phyloP scores from a whole-genome alignment of 2,113 vertebrate species.

The Caranx melampygus region DNA sequence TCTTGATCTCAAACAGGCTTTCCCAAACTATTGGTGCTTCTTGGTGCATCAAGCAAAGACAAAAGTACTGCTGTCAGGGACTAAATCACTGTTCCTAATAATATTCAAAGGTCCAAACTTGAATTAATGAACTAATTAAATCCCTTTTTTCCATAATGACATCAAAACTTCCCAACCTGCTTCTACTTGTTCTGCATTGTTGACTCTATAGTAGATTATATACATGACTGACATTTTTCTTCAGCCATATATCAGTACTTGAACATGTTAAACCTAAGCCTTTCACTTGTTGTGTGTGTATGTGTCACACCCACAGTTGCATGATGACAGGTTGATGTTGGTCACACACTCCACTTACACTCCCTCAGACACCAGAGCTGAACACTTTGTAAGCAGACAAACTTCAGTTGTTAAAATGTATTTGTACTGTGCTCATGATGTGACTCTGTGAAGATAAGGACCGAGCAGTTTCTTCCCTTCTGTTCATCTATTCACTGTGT shows the following conservation, averaged over 20 bases:
- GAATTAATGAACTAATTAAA: background rate
- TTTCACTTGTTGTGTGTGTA: slow-evolving; percentile 5
- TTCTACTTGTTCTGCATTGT: background rate
- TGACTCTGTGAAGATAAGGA: background rate
- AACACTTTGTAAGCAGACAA: background rate
- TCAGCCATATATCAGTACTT: background rate
- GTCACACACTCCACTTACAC: slow-evolving; percentile 23
- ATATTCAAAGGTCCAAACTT: slow-evolving; percentile 4
- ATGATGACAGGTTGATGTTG: slow-evolving; percentile 12
- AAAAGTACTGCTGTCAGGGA: background rate
- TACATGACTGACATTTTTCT: background rate
- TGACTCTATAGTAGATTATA: background rate
- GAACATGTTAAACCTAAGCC: background rate
- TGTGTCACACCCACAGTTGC: slow-evolving; percentile 27
- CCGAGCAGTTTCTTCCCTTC: background rate
- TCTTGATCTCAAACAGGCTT: slow-evolving; percentile 1
- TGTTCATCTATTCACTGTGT: background rate
- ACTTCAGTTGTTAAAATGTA: slow-evolving; percentile 3
- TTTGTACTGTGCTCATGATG: background rate
- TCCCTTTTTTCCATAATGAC: slow-evolving; percentile 7
- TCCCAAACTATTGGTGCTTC: background rate
- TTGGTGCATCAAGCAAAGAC: background rate
- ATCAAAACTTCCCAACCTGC: background rate
- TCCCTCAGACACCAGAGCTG: slow-evolving; percentile 1
- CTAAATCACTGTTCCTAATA: background rate